These are phyloP conservation scores for Todiramphus chloris DNA, from an alignment of 2,113 vertebrate species.

Conservation along the genomic window DNA sequence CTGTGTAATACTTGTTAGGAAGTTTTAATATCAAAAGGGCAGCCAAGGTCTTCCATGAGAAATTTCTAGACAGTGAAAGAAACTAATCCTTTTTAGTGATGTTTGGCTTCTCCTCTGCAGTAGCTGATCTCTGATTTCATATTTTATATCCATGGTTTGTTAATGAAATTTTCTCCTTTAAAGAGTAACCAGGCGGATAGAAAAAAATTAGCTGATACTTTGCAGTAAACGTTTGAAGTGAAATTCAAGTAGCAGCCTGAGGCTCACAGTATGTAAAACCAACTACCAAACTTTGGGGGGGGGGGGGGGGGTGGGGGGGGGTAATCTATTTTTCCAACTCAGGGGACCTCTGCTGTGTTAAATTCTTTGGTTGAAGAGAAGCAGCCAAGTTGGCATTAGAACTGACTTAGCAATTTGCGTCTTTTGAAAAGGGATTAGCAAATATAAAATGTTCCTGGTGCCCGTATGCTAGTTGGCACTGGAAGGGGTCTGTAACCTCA, in stretches of 20 bases:
- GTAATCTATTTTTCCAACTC: constrained; percentile 49
- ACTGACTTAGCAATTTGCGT: constrained; percentile 29
- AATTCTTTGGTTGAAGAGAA: constrained; percentile 29
- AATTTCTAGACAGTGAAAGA: constrained; percentile 81
- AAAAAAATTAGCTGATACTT: constrained; percentile 43
- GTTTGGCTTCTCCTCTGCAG: constrained; percentile 72
- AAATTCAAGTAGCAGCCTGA: constrained; percentile 63
- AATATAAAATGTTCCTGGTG: neutral
- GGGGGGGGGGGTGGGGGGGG: neutral
- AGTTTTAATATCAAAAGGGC: constrained; percentile 83
- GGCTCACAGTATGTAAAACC: constrained; percentile 64
- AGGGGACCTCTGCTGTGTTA: constrained; percentile 42
- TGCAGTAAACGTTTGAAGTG: constrained; percentile 56
- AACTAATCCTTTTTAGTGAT: constrained; percentile 78
- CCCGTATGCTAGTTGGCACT: neutral
- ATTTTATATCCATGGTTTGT: constrained; percentile 74
- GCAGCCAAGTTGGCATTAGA: constrained; percentile 27
- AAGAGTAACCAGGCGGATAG: constrained; percentile 64
- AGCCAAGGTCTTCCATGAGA: constrained; percentile 82
- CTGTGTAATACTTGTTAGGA: constrained; percentile 82
- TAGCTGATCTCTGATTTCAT: constrained; percentile 75
- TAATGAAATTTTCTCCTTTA: constrained; percentile 74
- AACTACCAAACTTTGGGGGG: constrained; percentile 36
- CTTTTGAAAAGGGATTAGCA: constrained; percentile 34
- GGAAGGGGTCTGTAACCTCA: neutral